Percentiles rank a stretch among this genome's conserved stretches.
Evolutionary conservation across 1,140 invertebrate genomes (phyloP).

Genomic region (Papilio aristodemus): DNA sequence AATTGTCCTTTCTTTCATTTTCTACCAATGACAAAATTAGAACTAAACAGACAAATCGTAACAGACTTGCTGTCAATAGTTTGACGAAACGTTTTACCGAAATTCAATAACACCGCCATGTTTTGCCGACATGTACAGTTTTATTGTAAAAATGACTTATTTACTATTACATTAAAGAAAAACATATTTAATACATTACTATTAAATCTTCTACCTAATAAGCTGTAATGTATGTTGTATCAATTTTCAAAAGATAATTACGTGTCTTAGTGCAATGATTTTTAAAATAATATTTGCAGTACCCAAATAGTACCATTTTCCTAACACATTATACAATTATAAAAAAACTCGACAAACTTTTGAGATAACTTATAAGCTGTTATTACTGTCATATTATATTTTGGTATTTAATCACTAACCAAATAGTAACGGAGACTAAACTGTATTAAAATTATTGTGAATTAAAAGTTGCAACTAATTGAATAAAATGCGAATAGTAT

Average conservation of each 20-base stretch:
- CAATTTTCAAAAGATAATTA: background rate
- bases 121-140: constrained; percentile 51
- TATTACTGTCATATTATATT: too few relatives aligned
- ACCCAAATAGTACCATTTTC: background rate
- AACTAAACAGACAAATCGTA: constrained; percentile 40
- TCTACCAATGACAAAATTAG: constrained; percentile 46
- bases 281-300: background rate
- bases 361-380: too few relatives aligned
- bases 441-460: too few relatives aligned
- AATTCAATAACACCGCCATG: constrained; percentile 50
- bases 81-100: constrained; percentile 55
- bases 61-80: constrained; percentile 50
- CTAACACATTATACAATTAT: background rate
- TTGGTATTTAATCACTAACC: too few relatives aligned
- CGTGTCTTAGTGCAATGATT: background rate
- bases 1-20: background rate
- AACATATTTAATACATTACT: constrained; percentile 13
- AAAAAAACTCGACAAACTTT: background rate
- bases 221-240: background rate
- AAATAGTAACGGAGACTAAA: too few relatives aligned
- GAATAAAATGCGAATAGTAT: too few relatives aligned
- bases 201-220: background rate
- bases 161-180: constrained; percentile 1
- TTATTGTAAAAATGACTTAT: constrained; percentile 15
- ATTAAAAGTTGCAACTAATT: too few relatives aligned